phyloP scores from a whole-genome alignment of 2,113 vertebrate species.

The Seriola quinqueradiata region DNA sequence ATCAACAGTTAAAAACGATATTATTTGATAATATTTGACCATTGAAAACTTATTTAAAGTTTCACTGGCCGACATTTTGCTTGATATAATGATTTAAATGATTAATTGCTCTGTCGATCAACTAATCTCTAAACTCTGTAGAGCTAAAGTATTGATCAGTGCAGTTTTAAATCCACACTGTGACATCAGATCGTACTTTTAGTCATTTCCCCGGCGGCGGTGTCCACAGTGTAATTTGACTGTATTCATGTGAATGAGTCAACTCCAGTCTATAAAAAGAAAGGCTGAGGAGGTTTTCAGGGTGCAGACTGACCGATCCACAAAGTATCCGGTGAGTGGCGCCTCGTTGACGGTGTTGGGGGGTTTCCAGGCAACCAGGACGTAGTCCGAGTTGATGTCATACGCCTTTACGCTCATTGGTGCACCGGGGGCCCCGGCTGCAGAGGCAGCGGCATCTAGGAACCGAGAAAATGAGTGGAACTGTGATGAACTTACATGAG shows the following conservation, averaged over 20 bases:
- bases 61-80: too few species aligned
- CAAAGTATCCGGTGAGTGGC: slow-evolving; percentile 93
- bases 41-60: too few species aligned
- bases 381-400: slow-evolving; percentile 93
- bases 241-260: slow-evolving; percentile 7
- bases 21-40: too few species aligned
- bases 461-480: not conserved
- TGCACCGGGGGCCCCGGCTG: slow-evolving; percentile 90
- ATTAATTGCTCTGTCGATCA: too few species aligned
- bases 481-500: too few species aligned
- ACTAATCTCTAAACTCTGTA: too few species aligned
- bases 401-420: slow-evolving; percentile 93
- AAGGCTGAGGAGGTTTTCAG: not conserved
- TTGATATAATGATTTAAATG: too few species aligned
- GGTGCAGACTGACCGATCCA: slow-evolving; percentile 89
- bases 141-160: not conserved
- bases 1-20: too few species aligned
- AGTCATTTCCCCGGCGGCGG: not conserved
- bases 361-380: slow-evolving; percentile 97
- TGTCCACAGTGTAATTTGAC: not conserved
- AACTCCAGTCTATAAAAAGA: slow-evolving; percentile 38
- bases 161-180: not conserved
- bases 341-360: slow-evolving; percentile 92
- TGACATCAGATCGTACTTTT: not conserved
- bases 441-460: slow-evolving; percentile 89